A percentile compares a stretch with the other conserved stretches of the same genome.
phyloP scores from a whole-genome alignment of 2,888 invertebrate genomes.

The Pterostichus niger region DNA sequence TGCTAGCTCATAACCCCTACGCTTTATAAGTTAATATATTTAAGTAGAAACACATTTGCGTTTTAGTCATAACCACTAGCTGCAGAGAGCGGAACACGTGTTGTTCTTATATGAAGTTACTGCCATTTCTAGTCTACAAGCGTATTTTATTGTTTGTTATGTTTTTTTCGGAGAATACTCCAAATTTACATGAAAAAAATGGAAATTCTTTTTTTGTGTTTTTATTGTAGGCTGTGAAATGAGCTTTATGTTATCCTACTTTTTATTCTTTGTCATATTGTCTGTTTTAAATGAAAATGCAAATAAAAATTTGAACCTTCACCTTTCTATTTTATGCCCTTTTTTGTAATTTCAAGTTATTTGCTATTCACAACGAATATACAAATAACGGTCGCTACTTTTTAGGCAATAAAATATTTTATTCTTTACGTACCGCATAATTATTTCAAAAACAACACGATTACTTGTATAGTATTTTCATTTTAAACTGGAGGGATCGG shows the following conservation, averaged over 20 bases:
- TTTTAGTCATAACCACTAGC: conserved; percentile 46
- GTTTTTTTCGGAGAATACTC: neutral
- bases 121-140: conserved; percentile 11
- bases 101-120: neutral
- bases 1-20: conserved; percentile 48
- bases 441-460: too few relatives aligned
- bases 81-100: conserved; percentile 31
- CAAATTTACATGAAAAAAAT: conserved; percentile 48
- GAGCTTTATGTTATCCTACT: conserved; percentile 39
- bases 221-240: conserved; percentile 33
- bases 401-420: conserved; percentile 6
- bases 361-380: conserved; percentile 4
- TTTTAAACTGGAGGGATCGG: too few relatives aligned
- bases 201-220: conserved; percentile 36
- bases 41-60: conserved; percentile 57
- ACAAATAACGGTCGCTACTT: neutral
- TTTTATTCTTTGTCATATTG: conserved; percentile 35
- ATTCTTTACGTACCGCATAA: too few relatives aligned
- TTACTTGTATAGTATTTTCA: too few relatives aligned
- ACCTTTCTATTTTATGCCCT: conserved; percentile 13
- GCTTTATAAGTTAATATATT: conserved; percentile 62
- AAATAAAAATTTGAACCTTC: conserved; percentile 32
- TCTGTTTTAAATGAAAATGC: conserved; percentile 37
- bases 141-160: conserved; percentile 40
- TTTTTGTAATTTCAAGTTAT: neutral